phyloP scores from a whole-genome alignment of 2,113 vertebrate genomes.

The Xenopus laevis region DNA sequence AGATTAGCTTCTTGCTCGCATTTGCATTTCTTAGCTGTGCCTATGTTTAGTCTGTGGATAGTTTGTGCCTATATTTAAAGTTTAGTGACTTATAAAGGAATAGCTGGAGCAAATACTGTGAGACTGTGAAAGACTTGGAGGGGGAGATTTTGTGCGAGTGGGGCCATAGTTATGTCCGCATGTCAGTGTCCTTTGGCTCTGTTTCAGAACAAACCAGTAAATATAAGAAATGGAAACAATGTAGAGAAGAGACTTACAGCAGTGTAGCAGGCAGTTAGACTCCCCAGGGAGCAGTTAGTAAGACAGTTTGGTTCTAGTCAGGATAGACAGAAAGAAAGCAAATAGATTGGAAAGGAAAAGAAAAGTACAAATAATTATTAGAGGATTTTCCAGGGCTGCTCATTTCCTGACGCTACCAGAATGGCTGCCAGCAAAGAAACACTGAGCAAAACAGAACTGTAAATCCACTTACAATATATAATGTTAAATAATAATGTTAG shows the following conservation, averaged over 20 bases:
- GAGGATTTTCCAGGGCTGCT: constrained; percentile 15
- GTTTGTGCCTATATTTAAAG: constrained; percentile 27
- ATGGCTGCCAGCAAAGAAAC: constrained; percentile 38
- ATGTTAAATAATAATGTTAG: not conserved
- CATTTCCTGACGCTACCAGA: constrained; percentile 3
- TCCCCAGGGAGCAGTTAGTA: constrained; percentile 98
- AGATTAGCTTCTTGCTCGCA: not conserved
- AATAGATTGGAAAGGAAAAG: constrained; percentile 66
- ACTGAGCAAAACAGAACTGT: constrained; percentile 47
- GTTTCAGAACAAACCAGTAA: constrained; percentile 14
- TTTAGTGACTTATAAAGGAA: constrained; percentile 27
- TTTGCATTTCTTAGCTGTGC: not conserved
- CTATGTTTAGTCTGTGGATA: constrained; percentile 30
- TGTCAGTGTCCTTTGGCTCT: constrained; percentile 3
- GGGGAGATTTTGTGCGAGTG: not conserved
- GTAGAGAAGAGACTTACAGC: constrained; percentile 89
- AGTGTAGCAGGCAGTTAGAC: constrained; percentile 90
- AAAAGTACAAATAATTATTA: constrained; percentile 28
- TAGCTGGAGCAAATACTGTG: not conserved
- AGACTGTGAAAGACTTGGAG: not conserved
- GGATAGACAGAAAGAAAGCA: constrained; percentile 79
- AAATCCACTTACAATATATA: constrained; percentile 25
- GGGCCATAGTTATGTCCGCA: not conserved
- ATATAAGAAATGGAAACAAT: constrained; percentile 58
- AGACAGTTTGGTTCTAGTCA: constrained; percentile 98